These are phyloP conservation scores for Portevinia maculata DNA, from an alignment of 2,888 invertebrate genomes.

Conservation along the genomic window DNA sequence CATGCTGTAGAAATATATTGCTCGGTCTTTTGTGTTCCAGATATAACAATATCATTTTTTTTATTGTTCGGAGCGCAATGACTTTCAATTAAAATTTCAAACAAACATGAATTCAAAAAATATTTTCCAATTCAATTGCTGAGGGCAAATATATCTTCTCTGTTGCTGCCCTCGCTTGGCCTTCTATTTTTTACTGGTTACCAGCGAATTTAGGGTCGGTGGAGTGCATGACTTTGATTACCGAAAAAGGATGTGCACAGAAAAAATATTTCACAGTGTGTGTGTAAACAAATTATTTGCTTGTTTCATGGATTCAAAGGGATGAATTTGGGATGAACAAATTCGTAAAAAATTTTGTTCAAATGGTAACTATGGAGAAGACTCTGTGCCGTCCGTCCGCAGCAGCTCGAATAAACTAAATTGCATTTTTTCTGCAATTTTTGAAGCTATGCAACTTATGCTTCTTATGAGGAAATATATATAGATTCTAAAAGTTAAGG, in stretches of 20 bases:
- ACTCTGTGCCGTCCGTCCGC: no score
- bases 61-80: neutral
- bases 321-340: no score
- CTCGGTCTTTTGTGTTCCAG: neutral
- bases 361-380: no score
- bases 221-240: constrained; percentile 14
- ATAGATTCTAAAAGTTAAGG: no score
- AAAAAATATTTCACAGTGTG: neutral
- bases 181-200: constrained; percentile 29
- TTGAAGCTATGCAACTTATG: no score
- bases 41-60: neutral
- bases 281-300: no score
- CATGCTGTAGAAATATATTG: no score
- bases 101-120: neutral
- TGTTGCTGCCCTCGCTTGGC: neutral
- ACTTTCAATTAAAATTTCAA: constrained; percentile 15
- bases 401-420: no score
- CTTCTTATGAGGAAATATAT: no score
- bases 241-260: neutral
- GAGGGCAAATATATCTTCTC: constrained; percentile 5
- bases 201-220: constrained; percentile 4
- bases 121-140: constrained; percentile 17
- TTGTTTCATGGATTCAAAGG: no score
- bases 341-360: no score
- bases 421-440: no score